Evolutionary conservation across 2,888 invertebrate species (phyloP), one percentile per base, ranked within the genome.

Genomic region (Girardia tigrina): DNA sequence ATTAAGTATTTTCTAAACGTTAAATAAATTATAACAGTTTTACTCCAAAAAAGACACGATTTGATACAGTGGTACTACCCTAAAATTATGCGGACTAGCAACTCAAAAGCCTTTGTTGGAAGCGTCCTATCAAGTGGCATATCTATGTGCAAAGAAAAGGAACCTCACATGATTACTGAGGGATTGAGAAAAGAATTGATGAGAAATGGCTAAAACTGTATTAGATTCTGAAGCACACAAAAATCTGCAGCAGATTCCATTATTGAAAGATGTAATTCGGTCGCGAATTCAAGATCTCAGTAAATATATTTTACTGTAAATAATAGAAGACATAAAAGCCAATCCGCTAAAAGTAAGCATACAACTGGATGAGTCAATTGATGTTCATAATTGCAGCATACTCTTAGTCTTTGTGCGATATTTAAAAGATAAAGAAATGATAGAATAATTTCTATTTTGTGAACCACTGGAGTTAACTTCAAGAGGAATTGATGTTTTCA

Each of bases 121-220:
- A 29, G 71, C 71, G 28, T 71, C 71, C 71, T 71, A 71, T 71
- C 71, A 71, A 71, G 71, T 12, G 14, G 71, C 6, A 71, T 29
- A 28, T 29, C 71, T 27, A 23, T 27, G 20, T 26, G 70, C 70
- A 70, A 70, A 70, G n/a, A 26, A n/a, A 70, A 6, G 20, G 20
- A 70, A 70, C 70, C 71, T 4, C 71, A 71, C 26, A 71, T 28
- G 8, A 71, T 71, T 28, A 28, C 71, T 23, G 71, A 71, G 28
- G 4, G n/a, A 29, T 29, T 71, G 28, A 56, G n/a, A n/a, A n/a
- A n/a, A n/a, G n/a, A n/a, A n/a, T n/a, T n/a, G 23, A 56, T 56
- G 6, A 56, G 23, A 8, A 56, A 56, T 56, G 23, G 56, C 56
- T 56, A 56, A 56, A 4, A 56, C 56, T 56, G 56, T 56, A 56